phyloP scores from a whole-genome alignment of 2,797 vertebrate genomes.

The Acropternis orthonyx region DNA sequence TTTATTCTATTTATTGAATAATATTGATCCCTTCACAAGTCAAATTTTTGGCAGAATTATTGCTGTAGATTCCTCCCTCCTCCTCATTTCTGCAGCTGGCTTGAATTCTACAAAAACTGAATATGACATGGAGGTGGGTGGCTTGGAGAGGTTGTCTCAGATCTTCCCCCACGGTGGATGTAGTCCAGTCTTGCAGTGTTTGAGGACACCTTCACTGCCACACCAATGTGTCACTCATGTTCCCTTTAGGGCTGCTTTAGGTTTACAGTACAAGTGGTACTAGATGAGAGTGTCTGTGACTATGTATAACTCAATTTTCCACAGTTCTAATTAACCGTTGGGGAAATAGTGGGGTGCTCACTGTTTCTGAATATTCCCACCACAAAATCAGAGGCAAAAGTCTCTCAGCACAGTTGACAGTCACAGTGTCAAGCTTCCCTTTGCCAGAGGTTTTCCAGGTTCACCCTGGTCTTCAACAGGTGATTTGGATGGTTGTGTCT shows the following conservation, averaged over 20 bases:
- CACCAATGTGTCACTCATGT: background rate
- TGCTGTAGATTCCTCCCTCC: background rate
- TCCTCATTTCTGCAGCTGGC: background rate
- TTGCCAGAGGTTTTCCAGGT: background rate
- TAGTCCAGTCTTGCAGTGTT: background rate
- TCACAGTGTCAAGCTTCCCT: background rate
- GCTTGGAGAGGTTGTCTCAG: background rate
- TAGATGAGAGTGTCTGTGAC: background rate
- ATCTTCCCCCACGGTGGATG: background rate
- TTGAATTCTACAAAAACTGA: background rate
- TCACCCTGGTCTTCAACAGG: background rate
- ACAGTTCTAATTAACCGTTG: fast-evolving
- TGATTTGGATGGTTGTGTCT: background rate
- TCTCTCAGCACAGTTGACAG: background rate
- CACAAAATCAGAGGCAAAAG: background rate
- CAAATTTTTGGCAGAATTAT: background rate
- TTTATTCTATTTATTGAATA: background rate
- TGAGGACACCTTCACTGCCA: background rate
- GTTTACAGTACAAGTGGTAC: background rate
- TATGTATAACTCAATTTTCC: background rate
- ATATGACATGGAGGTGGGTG: background rate
- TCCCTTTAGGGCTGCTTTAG: background rate
- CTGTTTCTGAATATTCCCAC: background rate
- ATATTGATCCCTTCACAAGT: background rate
- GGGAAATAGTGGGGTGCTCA: background rate